These are phyloP conservation scores for Lamellibrachia columna DNA, from an alignment of 2,888 invertebrate species.

Conservation along the genomic window DNA sequence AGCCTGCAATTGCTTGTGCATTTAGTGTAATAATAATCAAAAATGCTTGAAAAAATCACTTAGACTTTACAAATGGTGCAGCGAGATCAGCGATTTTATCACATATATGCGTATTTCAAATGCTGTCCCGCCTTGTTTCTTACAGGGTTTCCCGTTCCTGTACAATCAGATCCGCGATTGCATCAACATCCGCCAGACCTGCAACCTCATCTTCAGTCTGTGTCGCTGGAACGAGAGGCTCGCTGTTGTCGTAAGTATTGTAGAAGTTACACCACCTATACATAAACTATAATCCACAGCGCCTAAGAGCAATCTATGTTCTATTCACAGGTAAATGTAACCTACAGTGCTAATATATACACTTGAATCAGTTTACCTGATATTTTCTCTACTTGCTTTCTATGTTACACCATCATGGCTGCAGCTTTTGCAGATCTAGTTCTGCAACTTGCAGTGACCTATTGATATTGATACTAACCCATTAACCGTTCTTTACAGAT, in stretches of 20 bases:
- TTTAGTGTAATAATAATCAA: too few species aligned
- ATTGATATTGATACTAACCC: too few species aligned
- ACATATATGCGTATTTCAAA: neutral
- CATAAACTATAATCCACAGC: neutral
- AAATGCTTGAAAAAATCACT: too few species aligned
- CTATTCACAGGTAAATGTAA: neutral
- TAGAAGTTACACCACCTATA: neutral
- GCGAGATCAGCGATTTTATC: neutral
- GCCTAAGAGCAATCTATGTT: neutral
- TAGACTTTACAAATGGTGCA: too few species aligned
- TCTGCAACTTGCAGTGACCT: too few species aligned
- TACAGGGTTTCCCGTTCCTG: conserved; percentile 88
- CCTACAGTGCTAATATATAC: too few species aligned
- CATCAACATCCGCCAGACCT: conserved; percentile 89
- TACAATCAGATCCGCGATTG: conserved; percentile 95
- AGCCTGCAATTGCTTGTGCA: neutral
- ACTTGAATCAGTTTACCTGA: too few species aligned
- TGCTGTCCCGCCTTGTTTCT: conserved; percentile 37
- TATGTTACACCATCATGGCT: too few species aligned
- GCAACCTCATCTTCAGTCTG: conserved; percentile 88
- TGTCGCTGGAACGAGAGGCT: conserved; percentile 90
- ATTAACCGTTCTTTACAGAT: conserved; percentile 66
- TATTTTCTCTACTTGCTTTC: too few species aligned
- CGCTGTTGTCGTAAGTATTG: conserved; percentile 75
- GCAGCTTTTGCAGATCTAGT: too few species aligned